phyloP scores from a whole-genome alignment of 2,797 vertebrate species.

The Urophycis tenuis region DNA sequence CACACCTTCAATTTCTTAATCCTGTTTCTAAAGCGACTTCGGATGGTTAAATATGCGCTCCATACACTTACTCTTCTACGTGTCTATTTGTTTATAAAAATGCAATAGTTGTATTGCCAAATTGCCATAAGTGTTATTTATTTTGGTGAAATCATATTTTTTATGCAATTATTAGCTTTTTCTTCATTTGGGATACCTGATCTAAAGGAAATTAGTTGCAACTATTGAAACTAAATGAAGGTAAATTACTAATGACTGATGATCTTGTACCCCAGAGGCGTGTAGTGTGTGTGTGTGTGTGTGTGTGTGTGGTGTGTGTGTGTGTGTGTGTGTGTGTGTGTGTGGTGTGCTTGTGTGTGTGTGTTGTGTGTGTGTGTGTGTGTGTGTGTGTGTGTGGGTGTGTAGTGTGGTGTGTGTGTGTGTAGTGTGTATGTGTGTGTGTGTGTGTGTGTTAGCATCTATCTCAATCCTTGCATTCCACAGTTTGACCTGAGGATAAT shows the following conservation, averaged over 20 bases:
- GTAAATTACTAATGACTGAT: background rate
- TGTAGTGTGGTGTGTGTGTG: background rate
- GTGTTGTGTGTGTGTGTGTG: background rate
- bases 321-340: background rate
- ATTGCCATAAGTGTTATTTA: too few relatives aligned
- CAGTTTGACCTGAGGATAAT: background rate
- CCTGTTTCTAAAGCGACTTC: too few relatives aligned
- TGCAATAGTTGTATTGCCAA: too few relatives aligned
- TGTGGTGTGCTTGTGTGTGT: background rate
- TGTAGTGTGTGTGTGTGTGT: too few relatives aligned
- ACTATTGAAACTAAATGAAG: background rate
- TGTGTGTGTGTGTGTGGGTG: background rate
- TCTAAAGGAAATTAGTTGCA: background rate
- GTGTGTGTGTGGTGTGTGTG: too few relatives aligned
- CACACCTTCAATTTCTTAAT: background rate
- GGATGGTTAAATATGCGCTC: too few relatives aligned
- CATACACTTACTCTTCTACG: too few relatives aligned
- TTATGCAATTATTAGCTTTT: too few relatives aligned
- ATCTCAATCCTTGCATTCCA: background rate
- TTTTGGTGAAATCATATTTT: too few relatives aligned
- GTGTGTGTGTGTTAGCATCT: background rate
- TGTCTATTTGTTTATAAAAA: too few relatives aligned
- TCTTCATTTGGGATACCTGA: background rate
- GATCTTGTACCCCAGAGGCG: background rate
- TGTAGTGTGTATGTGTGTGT: background rate